Base-by-base conservation (phyloP, 1,140 invertebrate genomes). In the Pseudachorutes palmiensis region DNA sequence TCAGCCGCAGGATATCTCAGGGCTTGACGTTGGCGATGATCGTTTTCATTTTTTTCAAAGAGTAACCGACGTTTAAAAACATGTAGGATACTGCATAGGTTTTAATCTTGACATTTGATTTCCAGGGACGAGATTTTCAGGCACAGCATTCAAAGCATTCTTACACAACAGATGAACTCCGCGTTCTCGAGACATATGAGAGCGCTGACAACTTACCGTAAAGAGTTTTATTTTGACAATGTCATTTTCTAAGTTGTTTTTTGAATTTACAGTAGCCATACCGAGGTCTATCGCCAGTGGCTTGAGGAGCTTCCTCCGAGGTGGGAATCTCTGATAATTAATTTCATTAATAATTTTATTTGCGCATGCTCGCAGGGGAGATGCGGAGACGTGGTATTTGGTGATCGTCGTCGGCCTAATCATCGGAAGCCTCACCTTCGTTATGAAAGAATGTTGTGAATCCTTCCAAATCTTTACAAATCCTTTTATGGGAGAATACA, bases 61-160 rank as follows among this genome's bases (percentile, higher is more conserved):
- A 62, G 70, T 72, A 32, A 2, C n/a, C n/a, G 31, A 62, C 2
- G 32, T 31, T 33, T 36, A 55, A 33, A 30, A 57, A 29, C 9
- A 65, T 57, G 29, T 14, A 28, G 16, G 22, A 55, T 29, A 62
- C 28, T 28, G n/a, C 2, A 41, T 19, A 41, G 14, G 22, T 33
- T 48, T 14, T 63, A 31, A 59, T 58, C 16, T 33, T 33, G 12
- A 36, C 59, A 12, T 57, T 22, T 2, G 12, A 26, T 36, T 51
- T 22, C n/a, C 16, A 72, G 67, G 72, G 72, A 31, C 62, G 72
- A 49, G 72, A 73, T 58, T 73, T 70, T 67, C 72, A 73, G 68
- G 65, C 72, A 0, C 29, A 68, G 16, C 49, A 64, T n/a, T 29
- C 64, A 16, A 66, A 73, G 28, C 72, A 73, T 69, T 55, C 63